phyloP scores from a whole-genome alignment of 1,140 invertebrate genomes.

The Halyomorpha halys region DNA sequence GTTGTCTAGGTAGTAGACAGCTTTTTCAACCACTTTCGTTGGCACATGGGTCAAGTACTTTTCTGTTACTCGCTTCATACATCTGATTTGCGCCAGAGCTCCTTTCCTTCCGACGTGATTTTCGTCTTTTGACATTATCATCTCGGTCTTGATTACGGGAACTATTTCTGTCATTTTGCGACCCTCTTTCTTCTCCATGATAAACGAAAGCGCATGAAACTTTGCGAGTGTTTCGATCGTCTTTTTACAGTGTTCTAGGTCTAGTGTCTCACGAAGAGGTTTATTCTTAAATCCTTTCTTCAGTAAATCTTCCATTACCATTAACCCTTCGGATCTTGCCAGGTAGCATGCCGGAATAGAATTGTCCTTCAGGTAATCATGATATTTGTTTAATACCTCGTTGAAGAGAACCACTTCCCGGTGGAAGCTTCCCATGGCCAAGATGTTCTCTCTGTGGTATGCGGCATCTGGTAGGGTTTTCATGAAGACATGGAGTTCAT shows the following conservation, averaged over 20 bases:
- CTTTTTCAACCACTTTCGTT: not conserved
- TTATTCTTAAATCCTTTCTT: not conserved
- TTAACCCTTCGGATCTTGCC: not conserved
- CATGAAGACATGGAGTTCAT: conserved; percentile 3
- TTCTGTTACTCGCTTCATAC: not conserved
- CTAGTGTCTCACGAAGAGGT: not conserved
- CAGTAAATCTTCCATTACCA: conserved; percentile 5
- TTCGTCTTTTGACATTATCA: not conserved
- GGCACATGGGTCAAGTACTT: not conserved
- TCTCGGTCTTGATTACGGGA: not conserved
- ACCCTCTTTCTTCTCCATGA: not conserved
- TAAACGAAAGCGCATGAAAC: conserved; percentile 2
- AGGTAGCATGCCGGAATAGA: conserved; percentile 4
- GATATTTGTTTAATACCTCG: too few species aligned
- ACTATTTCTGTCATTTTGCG: not conserved
- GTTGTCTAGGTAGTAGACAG: not conserved
- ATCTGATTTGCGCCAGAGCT: not conserved
- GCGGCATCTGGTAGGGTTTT: not conserved
- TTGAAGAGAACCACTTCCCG: not conserved
- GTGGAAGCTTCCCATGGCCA: not conserved
- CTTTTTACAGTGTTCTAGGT: not conserved
- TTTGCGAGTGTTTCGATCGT: not conserved
- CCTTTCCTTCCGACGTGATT: not conserved
- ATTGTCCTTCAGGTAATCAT: not conserved
- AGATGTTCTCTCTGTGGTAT: conserved; percentile 3